phyloP scores from a whole-genome alignment of 2,113 vertebrate species.

The Junco hyemalis region DNA sequence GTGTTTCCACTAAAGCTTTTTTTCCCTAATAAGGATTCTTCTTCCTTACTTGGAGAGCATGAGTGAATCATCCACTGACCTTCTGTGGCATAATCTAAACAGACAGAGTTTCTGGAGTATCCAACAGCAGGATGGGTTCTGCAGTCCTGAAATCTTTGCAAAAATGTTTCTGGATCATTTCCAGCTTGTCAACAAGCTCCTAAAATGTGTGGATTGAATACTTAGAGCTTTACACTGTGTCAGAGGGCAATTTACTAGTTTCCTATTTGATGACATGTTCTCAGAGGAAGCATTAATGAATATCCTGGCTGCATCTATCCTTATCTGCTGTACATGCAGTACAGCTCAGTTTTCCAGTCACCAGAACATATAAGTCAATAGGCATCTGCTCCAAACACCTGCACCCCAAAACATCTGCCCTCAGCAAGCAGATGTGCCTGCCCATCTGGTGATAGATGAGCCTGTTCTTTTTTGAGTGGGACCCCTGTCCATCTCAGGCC shows the following conservation, averaged over 20 bases:
- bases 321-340: not conserved
- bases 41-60: not conserved
- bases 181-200: constrained; percentile 7
- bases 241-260: constrained; percentile 8
- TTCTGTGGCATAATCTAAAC: not conserved
- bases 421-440: not conserved
- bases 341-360: not conserved
- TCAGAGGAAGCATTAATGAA: not conserved
- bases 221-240: not conserved
- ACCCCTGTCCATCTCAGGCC: not conserved
- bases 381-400: not conserved
- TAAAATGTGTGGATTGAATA: constrained; percentile 7
- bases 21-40: not conserved
- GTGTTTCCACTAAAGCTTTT: not conserved
- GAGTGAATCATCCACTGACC: not conserved
- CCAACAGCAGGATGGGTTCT: not conserved
- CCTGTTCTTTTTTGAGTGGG: not conserved
- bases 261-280: not conserved
- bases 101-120: not conserved
- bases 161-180: constrained; percentile 25
- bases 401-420: not conserved
- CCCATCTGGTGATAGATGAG: not conserved
- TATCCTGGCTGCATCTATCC: not conserved
- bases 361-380: not conserved
- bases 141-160: not conserved